Percentiles rank a stretch among this genome's conserved stretches.
phyloP scores from a whole-genome alignment of 2,888 invertebrate species.

The Temnothorax ravouxi region DNA sequence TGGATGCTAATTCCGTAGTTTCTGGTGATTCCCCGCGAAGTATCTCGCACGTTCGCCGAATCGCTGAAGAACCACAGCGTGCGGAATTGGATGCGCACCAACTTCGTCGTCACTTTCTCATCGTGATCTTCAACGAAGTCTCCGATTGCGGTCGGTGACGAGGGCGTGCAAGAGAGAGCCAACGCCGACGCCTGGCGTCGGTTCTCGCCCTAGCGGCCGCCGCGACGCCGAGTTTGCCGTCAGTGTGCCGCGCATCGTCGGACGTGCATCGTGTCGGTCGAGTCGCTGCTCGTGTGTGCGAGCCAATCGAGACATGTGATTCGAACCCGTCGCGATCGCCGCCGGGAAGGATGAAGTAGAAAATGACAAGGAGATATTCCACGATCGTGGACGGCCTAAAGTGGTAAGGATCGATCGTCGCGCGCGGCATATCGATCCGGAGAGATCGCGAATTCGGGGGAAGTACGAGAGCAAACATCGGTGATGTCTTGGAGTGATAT shows the following conservation, averaged over 20 bases:
- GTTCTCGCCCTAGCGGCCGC: slow-evolving; percentile 61
- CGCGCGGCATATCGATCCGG: slow-evolving; percentile 17
- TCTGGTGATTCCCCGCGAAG: slow-evolving; percentile 1
- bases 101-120: slow-evolving; percentile 60
- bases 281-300: slow-evolving; percentile 33
- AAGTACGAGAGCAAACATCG: neutral
- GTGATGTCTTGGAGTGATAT: neutral
- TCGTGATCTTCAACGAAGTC: slow-evolving; percentile 33
- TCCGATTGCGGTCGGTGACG: slow-evolving; percentile 42
- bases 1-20: neutral
- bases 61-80: slow-evolving; percentile 16
- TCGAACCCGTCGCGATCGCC: slow-evolving; percentile 14
- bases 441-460: neutral
- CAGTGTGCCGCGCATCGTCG: slow-evolving; percentile 74
- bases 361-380: slow-evolving; percentile 59
- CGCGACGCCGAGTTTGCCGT: slow-evolving; percentile 45
- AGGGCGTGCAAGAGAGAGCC: slow-evolving; percentile 62
- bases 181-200: slow-evolving; percentile 76
- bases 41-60: neutral
- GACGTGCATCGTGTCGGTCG: slow-evolving; percentile 55
- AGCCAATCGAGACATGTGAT: slow-evolving; percentile 67
- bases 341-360: slow-evolving; percentile 35
- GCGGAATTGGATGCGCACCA: slow-evolving; percentile 65
- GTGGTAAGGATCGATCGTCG: slow-evolving; percentile 62
- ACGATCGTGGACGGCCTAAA: slow-evolving; percentile 52